Evolutionary conservation across 30 jellyfish, hydroid and myxozoan genomes (phyloP).

Genomic region (Phacellophora camtschatica): DNA sequence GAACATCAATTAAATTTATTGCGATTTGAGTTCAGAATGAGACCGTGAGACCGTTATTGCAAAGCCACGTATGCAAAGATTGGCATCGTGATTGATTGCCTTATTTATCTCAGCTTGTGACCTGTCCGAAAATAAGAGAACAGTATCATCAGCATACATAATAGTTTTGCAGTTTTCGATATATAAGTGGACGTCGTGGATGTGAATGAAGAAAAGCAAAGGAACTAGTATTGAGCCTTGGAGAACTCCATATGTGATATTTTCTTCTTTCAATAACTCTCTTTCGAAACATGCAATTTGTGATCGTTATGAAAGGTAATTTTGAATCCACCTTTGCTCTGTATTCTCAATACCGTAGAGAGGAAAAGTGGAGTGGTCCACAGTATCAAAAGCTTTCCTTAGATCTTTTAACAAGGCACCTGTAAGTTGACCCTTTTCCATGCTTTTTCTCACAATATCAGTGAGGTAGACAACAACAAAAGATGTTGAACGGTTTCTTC

Average conservation of each 20-base stretch:
- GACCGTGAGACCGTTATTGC: slow-evolving; percentile 25
- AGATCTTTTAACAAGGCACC: neutral
- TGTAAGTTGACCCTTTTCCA: slow-evolving; percentile 4
- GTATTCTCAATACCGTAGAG: slow-evolving; percentile 3
- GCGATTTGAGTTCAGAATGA: slow-evolving; percentile 9
- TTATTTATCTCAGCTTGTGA: slow-evolving; percentile 27
- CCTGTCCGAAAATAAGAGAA: slow-evolving; percentile 32
- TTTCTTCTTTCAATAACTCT: neutral
- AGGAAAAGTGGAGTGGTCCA: slow-evolving; percentile 9
- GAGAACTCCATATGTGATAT: slow-evolving; percentile 41
- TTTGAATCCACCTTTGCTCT: neutral
- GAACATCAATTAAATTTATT: too few species aligned
- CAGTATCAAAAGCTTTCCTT: slow-evolving; percentile 12
- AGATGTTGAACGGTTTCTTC: slow-evolving; percentile 9
- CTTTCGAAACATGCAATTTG: slow-evolving; percentile 36
- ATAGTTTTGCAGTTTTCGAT: slow-evolving; percentile 10
- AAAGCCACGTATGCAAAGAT: slow-evolving; percentile 28
- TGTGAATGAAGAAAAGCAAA: slow-evolving; percentile 21
- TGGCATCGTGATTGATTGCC: slow-evolving; percentile 53
- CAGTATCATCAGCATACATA: slow-evolving; percentile 66
- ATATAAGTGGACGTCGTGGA: slow-evolving; percentile 30
- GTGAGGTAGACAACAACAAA: slow-evolving; percentile 1
- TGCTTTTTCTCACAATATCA: slow-evolving; percentile 8
- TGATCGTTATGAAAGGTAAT: neutral
- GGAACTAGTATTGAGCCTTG: slow-evolving; percentile 58